phyloP scores from a whole-genome alignment of 2,113 vertebrate species.

The Desmodus rotundus region DNA sequence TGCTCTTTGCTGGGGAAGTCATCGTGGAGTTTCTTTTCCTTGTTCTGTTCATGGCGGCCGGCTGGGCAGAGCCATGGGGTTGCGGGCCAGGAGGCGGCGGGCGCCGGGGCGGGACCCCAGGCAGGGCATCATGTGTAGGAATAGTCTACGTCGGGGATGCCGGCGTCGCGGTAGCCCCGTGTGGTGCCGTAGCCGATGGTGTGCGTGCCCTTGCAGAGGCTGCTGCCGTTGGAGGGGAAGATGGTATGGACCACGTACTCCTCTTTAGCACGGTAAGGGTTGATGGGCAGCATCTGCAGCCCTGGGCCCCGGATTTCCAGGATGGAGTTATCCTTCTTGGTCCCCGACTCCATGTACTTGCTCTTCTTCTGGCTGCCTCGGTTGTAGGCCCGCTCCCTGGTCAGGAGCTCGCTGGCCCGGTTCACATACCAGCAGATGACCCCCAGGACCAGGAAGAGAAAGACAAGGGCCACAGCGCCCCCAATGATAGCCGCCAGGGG shows the following conservation, averaged over 20 bases:
- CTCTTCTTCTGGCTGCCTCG: conserved; percentile 86
- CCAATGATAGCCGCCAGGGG: conserved; percentile 91
- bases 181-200: conserved; percentile 89
- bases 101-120: not conserved
- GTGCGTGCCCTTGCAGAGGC: conserved; percentile 88
- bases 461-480: conserved; percentile 88
- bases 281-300: conserved; percentile 91
- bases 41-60: not conserved
- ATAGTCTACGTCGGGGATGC: conserved; percentile 92
- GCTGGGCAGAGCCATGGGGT: not conserved
- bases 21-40: not conserved
- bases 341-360: conserved; percentile 93
- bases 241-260: conserved; percentile 95
- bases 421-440: conserved; percentile 91
- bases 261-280: conserved; percentile 87
- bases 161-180: conserved; percentile 90
- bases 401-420: conserved; percentile 83
- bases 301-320: conserved; percentile 90
- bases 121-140: conserved; percentile 89
- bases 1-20: conserved; percentile 47
- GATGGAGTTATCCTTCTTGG: conserved; percentile 95
- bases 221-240: conserved; percentile 93
- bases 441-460: conserved; percentile 88
- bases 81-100: not conserved
- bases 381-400: conserved; percentile 85